These are phyloP conservation scores for Drosophila virilis DNA, from an alignment of 1,140 invertebrate genomes.

Conservation along the genomic window DNA sequence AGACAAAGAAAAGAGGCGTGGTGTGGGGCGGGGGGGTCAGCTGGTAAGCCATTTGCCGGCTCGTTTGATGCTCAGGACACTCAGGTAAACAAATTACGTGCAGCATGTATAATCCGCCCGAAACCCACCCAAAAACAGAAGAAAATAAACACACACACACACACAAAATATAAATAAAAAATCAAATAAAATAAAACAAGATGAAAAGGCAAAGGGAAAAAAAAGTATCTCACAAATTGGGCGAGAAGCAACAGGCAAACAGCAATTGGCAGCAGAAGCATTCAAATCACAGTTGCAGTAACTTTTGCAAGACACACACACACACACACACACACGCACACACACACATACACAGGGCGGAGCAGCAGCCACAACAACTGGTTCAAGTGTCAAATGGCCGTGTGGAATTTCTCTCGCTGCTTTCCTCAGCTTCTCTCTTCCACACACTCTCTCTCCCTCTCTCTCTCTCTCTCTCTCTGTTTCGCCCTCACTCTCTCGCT, in stretches of 20 bases:
- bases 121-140: not conserved
- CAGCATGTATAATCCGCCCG: constrained; percentile 67
- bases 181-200: not conserved
- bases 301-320: not conserved
- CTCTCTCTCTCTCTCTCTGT: too few relatives aligned
- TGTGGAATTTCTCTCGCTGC: constrained; percentile 27
- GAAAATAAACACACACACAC: not conserved
- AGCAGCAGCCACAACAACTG: constrained; percentile 2
- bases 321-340: constrained; percentile 1
- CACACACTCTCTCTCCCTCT: not conserved
- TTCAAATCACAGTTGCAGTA: constrained; percentile 15
- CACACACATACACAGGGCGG: not conserved
- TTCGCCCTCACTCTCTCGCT: not conserved
- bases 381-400: constrained; percentile 52
- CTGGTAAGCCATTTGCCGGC: constrained; percentile 57
- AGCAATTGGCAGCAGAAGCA: constrained; percentile 15
- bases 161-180: not conserved
- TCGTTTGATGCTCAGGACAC: constrained; percentile 59
- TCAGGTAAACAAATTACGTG: constrained; percentile 69
- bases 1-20: not conserved
- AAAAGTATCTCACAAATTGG: not conserved
- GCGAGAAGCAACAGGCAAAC: constrained; percentile 4
- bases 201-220: not conserved
- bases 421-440: not conserved
- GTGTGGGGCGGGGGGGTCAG: constrained; percentile 5